phyloP scores from a whole-genome alignment of 2,797 vertebrate genomes.

The Falco cherrug region DNA sequence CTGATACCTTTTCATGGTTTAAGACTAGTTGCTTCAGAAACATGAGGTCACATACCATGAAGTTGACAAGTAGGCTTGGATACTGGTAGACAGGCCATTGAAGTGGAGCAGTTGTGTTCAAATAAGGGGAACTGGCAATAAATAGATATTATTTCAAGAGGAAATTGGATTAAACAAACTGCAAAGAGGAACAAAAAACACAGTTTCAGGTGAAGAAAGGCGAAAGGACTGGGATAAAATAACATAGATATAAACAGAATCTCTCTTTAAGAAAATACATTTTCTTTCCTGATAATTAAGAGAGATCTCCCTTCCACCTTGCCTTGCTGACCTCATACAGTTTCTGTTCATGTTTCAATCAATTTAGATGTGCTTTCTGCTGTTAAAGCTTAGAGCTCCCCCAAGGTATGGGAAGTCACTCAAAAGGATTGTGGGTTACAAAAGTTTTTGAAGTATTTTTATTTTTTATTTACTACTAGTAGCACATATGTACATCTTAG shows the following conservation, averaged over 20 bases:
- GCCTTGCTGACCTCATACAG: not conserved
- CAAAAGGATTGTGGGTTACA: not conserved
- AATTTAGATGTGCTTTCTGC: not conserved
- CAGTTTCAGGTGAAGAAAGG: not conserved
- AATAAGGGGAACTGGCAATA: not conserved
- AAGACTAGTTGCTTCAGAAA: slow-evolving; percentile 35
- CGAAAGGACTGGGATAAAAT: not conserved
- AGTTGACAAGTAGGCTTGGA: not conserved
- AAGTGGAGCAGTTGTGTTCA: not conserved
- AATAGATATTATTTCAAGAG: not conserved
- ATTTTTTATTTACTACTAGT: not conserved
- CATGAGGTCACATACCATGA: not conserved
- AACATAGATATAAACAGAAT: not conserved
- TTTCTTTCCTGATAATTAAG: not conserved
- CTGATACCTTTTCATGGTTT: not conserved
- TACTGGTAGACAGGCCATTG: not conserved
- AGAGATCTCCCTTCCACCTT: not conserved
- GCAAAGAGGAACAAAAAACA: not conserved
- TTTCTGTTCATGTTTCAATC: not conserved
- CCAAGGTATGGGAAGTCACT: not conserved
- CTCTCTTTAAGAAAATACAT: not conserved
- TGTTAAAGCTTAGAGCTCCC: not conserved
- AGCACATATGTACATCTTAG: not conserved
- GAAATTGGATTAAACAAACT: not conserved
- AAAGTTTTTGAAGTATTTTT: not conserved